Evolutionary conservation across 2,113 vertebrate genomes (phyloP).

Genomic region (Axis porcinus): DNA sequence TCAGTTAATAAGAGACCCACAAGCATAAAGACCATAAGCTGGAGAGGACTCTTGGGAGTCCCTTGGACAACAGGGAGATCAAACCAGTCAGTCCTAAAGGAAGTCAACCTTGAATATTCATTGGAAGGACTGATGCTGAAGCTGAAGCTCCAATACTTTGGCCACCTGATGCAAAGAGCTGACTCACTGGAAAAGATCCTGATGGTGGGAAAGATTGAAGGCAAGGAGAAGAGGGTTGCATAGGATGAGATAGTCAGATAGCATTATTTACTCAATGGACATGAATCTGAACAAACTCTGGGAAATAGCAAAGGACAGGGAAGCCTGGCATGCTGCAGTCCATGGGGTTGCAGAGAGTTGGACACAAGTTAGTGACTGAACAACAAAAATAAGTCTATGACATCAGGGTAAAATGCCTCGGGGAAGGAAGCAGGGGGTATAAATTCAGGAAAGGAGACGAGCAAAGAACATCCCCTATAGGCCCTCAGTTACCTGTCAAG

Average conservation of each 20-base stretch:
- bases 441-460: too few species aligned
- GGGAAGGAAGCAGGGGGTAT: too few species aligned
- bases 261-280: neutral
- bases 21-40: neutral
- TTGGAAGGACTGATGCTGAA: neutral
- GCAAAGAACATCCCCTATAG: neutral
- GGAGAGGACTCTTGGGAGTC: neutral
- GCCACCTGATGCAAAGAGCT: neutral
- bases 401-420: neutral
- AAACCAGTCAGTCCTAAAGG: neutral
- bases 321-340: neutral
- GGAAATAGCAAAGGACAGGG: neutral
- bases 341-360: neutral
- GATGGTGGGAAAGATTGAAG: neutral
- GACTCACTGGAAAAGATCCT: neutral
- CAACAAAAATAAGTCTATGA: neutral
- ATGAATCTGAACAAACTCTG: neutral
- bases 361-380: neutral
- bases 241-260: neutral
- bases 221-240: neutral
- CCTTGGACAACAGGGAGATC: neutral
- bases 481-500: accelerated
- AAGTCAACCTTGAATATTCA: neutral
- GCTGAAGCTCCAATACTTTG: neutral
- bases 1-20: neutral